Conservation (phyloP, 53 echinoderm and acorn worm genomes). For the Paelopatides confundens region DNA sequence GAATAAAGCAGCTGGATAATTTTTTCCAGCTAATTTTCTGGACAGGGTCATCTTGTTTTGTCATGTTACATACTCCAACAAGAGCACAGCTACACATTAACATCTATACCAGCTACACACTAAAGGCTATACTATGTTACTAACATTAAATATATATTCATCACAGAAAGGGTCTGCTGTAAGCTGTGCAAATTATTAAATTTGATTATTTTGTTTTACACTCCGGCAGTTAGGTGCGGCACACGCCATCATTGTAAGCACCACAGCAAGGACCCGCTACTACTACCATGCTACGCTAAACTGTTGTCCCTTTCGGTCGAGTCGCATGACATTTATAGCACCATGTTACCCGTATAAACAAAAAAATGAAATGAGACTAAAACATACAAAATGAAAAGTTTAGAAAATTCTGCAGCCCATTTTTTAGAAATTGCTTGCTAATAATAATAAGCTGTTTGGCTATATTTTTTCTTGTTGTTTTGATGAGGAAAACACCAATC, state of each 20-base stretch:
- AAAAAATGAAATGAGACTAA: slow-evolving; percentile 10
- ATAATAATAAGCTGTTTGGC: not conserved
- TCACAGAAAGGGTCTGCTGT: not conserved
- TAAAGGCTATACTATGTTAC: not conserved
- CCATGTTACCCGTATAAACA: slow-evolving; percentile 56
- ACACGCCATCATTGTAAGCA: slow-evolving; percentile 32
- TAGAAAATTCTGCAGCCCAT: slow-evolving; percentile 24
- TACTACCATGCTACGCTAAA: not conserved
- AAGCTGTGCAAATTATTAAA: not conserved
- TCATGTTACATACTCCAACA: not conserved
- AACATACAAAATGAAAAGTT: not conserved
- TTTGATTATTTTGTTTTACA: not conserved
- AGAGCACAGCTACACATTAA: not conserved
- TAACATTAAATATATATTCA: no score
- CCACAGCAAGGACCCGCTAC: not conserved
- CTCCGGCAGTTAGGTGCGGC: slow-evolving; percentile 29
- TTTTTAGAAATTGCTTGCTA: not conserved
- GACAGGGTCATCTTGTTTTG: no score
- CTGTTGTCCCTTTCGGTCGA: slow-evolving; percentile 10
- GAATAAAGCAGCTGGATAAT: no score
- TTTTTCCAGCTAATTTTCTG: no score
- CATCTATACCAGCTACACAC: not conserved
- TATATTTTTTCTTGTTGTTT: not conserved
- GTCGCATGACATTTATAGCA: slow-evolving; percentile 52
- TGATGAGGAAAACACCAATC: slow-evolving; percentile 10